Base-by-base conservation (phyloP, 2,888 invertebrate genomes). In the Trissolcus japonicus region DNA sequence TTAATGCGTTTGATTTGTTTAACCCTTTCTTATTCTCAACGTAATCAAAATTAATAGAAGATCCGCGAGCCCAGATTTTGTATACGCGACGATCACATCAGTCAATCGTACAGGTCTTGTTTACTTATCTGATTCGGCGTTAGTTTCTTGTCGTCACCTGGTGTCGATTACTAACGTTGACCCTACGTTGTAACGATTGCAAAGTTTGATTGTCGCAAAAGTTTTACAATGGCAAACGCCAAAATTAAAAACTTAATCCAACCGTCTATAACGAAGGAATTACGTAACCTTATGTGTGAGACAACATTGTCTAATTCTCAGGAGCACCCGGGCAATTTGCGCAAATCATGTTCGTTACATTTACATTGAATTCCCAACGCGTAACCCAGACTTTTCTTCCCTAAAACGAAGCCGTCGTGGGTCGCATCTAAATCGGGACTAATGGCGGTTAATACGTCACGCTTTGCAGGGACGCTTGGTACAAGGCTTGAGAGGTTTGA, bases 371-470 rank as follows among this genome's bases (percentile, higher is more conserved):
- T 76, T 71, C 79, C 53, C 66, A 16, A 17, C 78, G 71, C 75
- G 71, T 67, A 72, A 35, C 59, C 50, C 57, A 50, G 67, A 67
- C 67, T 67, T 71, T 78, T 75, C 78, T 75, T 65, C 56, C 57
- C 68, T 53, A 53, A 59, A 66, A 35, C 60, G 69, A 53, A 53
- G 50, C 25, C 57, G 54, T 11, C 77, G 75, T 77, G 74, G 68
- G 57, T 73, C 65, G 79, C 77, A 78, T 77, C 71, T 43, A 78
- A 79, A 79, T 75, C 66, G 69, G 78, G 66, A 68, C 71, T 79
- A 79, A 79, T 72, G 78, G 76, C 54, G 69, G 73, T 73, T 76
- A 78, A 75, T 79, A 73, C 76, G 75, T 79, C 78, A 78, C 69
- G 76, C 79, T 72, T 79, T 57, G 73, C 46, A 59, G 61, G 11